These are phyloP conservation scores for Dendrophyllia cribrosa DNA, from an alignment of 64 coral and sea anemone species.

Conservation along the genomic window DNA sequence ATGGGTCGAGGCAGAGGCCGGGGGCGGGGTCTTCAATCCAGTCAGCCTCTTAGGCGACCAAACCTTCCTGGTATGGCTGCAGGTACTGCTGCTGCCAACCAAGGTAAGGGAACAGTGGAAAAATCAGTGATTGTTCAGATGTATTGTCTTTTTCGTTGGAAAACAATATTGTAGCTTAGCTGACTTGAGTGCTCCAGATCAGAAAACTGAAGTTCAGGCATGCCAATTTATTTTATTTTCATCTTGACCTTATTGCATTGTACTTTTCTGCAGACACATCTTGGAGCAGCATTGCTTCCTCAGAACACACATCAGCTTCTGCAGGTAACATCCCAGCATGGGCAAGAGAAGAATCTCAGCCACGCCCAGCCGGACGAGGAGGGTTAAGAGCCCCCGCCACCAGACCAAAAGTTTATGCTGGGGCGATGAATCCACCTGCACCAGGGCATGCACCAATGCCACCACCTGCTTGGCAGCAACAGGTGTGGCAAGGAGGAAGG, in stretches of 20 bases:
- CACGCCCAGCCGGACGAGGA: constrained; percentile 35
- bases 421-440: constrained; percentile 65
- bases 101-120: neutral
- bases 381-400: constrained; percentile 50
- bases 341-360: constrained; percentile 30
- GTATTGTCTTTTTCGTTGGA: too few species aligned
- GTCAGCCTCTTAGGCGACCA: constrained; percentile 82
- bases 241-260: neutral
- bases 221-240: neutral
- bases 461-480: constrained; percentile 84
- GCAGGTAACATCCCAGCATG: constrained; percentile 44
- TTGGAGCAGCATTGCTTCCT: constrained; percentile 22
- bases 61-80: constrained; percentile 52
- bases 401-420: constrained; percentile 77
- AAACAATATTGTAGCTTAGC: too few species aligned
- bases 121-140: too few species aligned
- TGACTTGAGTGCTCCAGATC: too few species aligned
- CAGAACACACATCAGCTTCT: constrained; percentile 6
- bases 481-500: constrained; percentile 7
- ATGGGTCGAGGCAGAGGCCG: constrained; percentile 86
- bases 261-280: constrained; percentile 34
- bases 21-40: constrained; percentile 62
- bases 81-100: constrained; percentile 4
- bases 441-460: constrained; percentile 76
- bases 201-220: neutral